Evolutionary conservation across 2,113 vertebrate species (phyloP).

Genomic region (Cottus gobio): DNA sequence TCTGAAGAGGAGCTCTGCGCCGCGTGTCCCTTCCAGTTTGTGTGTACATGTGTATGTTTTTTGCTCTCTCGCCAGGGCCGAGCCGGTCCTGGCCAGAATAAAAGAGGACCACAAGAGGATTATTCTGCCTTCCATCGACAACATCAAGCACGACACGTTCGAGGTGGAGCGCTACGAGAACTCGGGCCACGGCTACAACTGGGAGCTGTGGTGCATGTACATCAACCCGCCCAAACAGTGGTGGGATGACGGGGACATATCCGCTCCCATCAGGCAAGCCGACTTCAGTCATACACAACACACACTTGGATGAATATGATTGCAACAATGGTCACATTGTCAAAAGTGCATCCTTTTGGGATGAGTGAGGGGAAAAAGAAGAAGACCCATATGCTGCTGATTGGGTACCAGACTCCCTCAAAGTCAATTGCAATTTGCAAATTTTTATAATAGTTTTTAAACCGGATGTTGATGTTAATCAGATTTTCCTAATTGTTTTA

Average conservation of each 20-base stretch:
- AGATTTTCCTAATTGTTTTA: background rate
- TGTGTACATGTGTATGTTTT: conserved; percentile 23
- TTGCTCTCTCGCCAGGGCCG: conserved; percentile 85
- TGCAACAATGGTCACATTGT: background rate
- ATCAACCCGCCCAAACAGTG: conserved; percentile 97
- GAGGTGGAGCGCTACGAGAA: conserved; percentile 97
- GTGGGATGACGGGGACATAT: conserved; percentile 95
- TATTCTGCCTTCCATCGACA: conserved; percentile 96
- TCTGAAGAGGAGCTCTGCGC: conserved; percentile 20
- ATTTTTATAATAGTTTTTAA: conserved; percentile 15
- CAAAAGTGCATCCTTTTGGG: background rate
- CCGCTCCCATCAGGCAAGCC: conserved; percentile 92
- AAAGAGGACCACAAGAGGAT: conserved; percentile 92
- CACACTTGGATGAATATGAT: background rate
- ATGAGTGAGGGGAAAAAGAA: background rate
- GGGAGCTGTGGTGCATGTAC: conserved; percentile 99
- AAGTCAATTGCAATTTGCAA: background rate
- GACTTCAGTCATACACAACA: background rate
- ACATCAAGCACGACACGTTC: conserved; percentile 96
- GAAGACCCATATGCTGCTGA: background rate
- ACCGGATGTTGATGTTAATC: background rate
- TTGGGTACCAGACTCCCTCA: background rate
- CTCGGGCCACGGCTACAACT: conserved; percentile 95
- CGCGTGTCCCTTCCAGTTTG: background rate
- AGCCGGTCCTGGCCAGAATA: conserved; percentile 93